phyloP scores from a whole-genome alignment of 2,888 invertebrate genomes.

The Hydrotaea diabolus region DNA sequence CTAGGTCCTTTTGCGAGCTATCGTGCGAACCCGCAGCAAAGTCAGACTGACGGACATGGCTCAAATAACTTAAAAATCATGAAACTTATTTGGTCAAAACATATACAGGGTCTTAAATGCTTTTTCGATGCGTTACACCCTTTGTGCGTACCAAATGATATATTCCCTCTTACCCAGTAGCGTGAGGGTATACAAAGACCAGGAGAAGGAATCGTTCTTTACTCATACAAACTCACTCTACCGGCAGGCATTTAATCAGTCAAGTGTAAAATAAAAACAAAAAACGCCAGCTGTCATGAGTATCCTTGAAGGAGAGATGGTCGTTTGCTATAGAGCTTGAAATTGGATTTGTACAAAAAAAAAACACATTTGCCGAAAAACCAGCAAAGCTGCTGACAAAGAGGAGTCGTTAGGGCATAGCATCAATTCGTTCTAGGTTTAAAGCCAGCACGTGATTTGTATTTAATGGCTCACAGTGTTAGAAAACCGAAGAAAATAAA shows the following conservation, averaged over 20 bases:
- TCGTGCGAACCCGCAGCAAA: too few relatives aligned
- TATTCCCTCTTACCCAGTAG: background rate
- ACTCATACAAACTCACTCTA: background rate
- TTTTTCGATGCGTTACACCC: too few relatives aligned
- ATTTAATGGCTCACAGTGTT: background rate
- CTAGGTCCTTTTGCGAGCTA: too few relatives aligned
- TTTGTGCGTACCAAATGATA: background rate
- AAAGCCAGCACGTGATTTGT: conserved; percentile 53
- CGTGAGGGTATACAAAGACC: background rate
- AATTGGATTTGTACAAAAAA: conserved; percentile 63
- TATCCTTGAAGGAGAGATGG: background rate
- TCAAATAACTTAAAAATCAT: too few relatives aligned
- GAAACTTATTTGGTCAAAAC: too few relatives aligned
- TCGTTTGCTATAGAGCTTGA: conserved; percentile 67
- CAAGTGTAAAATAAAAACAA: background rate
- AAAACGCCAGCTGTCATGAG: background rate
- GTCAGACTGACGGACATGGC: too few relatives aligned
- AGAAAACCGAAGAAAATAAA: too few relatives aligned
- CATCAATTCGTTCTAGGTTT: conserved; percentile 57
- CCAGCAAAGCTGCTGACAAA: background rate
- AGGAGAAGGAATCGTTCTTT: too few relatives aligned
- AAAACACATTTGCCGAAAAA: background rate
- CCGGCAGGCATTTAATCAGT: background rate
- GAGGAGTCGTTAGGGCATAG: background rate
- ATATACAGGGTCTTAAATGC: too few relatives aligned